Evolutionary conservation across 2,113 vertebrate genomes (phyloP).

Genomic region (Mesitornis unicolor): DNA sequence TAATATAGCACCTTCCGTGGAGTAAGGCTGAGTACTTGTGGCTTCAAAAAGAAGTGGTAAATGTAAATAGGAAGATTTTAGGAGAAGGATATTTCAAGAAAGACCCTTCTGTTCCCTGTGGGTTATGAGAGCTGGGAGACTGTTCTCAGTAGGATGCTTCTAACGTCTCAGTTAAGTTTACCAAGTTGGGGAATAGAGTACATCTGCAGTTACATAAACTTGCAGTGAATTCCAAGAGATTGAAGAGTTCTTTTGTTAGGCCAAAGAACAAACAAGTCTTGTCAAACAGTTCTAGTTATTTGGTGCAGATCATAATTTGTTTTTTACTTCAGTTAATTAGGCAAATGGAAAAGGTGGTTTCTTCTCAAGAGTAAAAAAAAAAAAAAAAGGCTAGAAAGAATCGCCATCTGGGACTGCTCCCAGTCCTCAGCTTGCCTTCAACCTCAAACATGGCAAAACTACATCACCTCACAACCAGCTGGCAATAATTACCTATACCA

Average conservation of each 20-base stretch:
- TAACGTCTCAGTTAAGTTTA: neutral
- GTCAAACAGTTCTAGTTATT: neutral
- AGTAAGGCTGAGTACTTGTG: neutral
- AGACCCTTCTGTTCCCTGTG: neutral
- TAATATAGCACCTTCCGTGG: neutral
- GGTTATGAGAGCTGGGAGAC: no score
- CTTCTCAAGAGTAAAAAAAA: neutral
- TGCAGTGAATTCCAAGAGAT: neutral
- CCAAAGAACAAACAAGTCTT: neutral
- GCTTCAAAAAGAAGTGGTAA: neutral
- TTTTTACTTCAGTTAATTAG: neutral
- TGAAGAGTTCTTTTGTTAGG: neutral
- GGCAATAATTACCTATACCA: neutral
- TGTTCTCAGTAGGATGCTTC: fast-evolving
- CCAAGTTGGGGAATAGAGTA: neutral
- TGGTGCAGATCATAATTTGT: neutral
- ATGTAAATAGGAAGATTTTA: neutral
- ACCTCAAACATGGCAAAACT: neutral
- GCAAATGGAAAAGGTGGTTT: neutral
- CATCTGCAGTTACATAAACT: neutral
- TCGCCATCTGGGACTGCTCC: neutral
- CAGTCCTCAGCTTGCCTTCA: neutral
- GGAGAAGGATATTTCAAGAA: fast-evolving
- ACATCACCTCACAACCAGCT: neutral
- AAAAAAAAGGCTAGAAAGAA: neutral